Evolutionary conservation across 30 jellyfish, hydroid and myxozoan genomes (phyloP), one percentile per base, ranked within the genome.

Genomic region (Hydractinia symbiolongicarpus): DNA sequence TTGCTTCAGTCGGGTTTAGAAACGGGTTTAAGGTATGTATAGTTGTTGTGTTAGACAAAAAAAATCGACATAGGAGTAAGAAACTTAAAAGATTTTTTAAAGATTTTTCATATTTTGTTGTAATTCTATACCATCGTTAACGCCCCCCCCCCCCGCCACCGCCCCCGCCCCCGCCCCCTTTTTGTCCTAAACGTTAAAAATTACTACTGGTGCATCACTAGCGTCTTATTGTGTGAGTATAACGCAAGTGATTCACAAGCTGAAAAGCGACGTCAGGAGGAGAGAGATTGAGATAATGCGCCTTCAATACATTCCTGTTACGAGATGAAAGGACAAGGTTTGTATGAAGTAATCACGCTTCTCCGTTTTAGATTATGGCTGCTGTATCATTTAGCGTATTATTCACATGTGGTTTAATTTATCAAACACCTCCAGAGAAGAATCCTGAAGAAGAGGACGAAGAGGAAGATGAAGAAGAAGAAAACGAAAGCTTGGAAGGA

Each of bases 331-430:
- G 44, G 2, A 30, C 44, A 30, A 30, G 2, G 44, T 30, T n/a
- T 2, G 44, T 2, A 30, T 30, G 44, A 0, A 30, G 2, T 30
- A 30, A 11, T 58, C 17, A 11, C 69, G 15, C 15, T 17, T 58
- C 69, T 21, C 78, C n/a, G 30, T 50, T 71, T 20, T 86, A 80
- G 81, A 64, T 84, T 30, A 80, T 88, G 80, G 83, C 95, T 50
- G 88, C 91, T 40, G 92, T 89, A 5, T 79, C 96, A 15, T 50
- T 89, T 20, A 58, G 80, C 30, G 88, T 85, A 70, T 60, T 89
- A 54, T 83, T 89, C 57, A 50, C 72, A 19, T 86, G 86, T n/a
- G 87, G 95, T 1, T 21, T 89, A 64, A 78, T 89, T 56, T 89
- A 89, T 90, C 81, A 71, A 50, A 71, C 78, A 61, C 94, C 86